A percentile compares a stretch with the other conserved stretches of the same genome.
Conservation (phyloP, 2,888 invertebrate genomes). For the Spialia ferax region DNA sequence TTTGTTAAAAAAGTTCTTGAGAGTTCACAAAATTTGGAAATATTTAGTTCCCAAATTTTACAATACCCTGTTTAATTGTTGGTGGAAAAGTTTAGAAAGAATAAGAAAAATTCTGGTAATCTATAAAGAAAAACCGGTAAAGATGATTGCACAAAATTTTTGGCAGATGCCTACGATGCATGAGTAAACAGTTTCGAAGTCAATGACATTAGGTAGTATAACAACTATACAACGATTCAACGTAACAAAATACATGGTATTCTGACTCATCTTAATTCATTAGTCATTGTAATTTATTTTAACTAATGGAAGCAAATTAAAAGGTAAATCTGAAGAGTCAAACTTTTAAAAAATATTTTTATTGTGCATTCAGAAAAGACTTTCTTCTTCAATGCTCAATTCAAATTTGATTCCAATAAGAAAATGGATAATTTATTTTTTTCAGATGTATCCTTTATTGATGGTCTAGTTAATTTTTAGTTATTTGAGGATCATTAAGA, state of each 20-base stretch:
- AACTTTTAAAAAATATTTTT: slow-evolving; percentile 9
- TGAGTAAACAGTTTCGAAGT: slow-evolving; percentile 77
- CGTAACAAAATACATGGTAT: slow-evolving; percentile 47
- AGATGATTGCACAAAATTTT: slow-evolving; percentile 60
- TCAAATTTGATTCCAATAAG: slow-evolving; percentile 4
- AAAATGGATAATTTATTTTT: neutral
- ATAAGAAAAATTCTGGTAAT: neutral
- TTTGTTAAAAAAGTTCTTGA: no score
- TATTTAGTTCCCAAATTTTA: no score
- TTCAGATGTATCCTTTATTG: neutral
- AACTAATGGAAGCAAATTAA: slow-evolving; percentile 35
- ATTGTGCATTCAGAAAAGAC: neutral
- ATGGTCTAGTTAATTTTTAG: neutral
- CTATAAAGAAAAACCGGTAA: slow-evolving; percentile 49
- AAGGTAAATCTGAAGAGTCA: slow-evolving; percentile 28
- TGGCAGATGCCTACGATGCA: slow-evolving; percentile 64
- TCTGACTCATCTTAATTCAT: slow-evolving; percentile 46
- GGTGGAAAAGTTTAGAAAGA: no score
- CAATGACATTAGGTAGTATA: slow-evolving; percentile 69
- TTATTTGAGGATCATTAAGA: neutral
- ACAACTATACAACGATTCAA: slow-evolving; percentile 50
- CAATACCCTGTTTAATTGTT: no score
- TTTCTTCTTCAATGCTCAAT: slow-evolving; percentile 3
- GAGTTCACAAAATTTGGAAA: no score
- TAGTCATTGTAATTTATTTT: slow-evolving; percentile 45